A percentile compares a stretch with the other conserved stretches of the same genome.
Evolutionary conservation across 2,797 vertebrate species (phyloP).

Genomic region (Furcifer pardalis): DNA sequence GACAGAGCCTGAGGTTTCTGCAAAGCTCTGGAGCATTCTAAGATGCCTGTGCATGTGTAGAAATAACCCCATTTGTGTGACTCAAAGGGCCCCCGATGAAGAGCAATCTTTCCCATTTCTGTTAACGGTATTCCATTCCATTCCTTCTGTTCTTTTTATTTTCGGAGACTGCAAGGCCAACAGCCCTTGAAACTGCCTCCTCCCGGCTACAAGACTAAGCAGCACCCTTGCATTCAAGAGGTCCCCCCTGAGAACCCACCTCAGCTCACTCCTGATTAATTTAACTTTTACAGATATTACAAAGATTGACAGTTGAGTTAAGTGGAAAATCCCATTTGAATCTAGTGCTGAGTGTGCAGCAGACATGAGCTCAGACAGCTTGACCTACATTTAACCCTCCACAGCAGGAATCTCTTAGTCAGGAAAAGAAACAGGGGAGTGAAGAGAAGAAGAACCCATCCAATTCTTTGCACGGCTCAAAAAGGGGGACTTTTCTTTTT

Average conservation of each 20-base stretch:
- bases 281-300: slow-evolving; percentile 62
- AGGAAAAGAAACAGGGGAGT: neutral
- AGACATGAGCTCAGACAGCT: slow-evolving; percentile 64
- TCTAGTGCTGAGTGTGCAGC: slow-evolving; percentile 47
- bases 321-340: slow-evolving; percentile 69
- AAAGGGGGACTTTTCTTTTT: slow-evolving; percentile 21
- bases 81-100: too few species aligned
- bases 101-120: too few species aligned
- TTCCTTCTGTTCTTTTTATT: neutral
- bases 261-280: slow-evolving; percentile 62
- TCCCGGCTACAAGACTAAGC: slow-evolving; percentile 17
- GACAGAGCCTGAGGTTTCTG: too few species aligned
- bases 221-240: slow-evolving; percentile 46
- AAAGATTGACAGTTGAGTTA: slow-evolving; percentile 53
- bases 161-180: slow-evolving; percentile 3
- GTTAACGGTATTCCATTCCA: too few species aligned
- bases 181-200: slow-evolving; percentile 29
- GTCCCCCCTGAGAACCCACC: slow-evolving; percentile 42
- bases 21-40: too few species aligned
- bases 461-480: slow-evolving; percentile 39
- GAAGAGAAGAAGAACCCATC: neutral
- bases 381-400: slow-evolving; percentile 64
- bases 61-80: too few species aligned
- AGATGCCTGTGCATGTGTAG: too few species aligned
- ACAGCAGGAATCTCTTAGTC: slow-evolving; percentile 38